A percentile compares a stretch with the other conserved stretches of the same genome.
These are phyloP conservation scores for Psittacula echo DNA, from an alignment of 2,797 vertebrate species.

Conservation along the genomic window DNA sequence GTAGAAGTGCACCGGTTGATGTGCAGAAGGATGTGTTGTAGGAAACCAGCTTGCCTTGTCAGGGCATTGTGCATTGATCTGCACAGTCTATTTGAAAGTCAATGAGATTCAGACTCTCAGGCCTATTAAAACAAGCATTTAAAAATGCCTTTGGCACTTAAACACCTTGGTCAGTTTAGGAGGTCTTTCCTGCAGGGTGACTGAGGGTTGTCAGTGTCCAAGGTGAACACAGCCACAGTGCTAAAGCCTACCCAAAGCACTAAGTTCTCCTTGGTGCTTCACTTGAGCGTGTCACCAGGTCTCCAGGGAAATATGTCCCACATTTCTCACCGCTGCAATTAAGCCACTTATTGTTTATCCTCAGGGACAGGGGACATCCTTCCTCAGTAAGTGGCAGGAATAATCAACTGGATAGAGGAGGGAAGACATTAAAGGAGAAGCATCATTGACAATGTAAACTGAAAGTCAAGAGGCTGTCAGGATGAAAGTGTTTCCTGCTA, in stretches of 20 bases:
- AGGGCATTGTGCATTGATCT: slow-evolving; percentile 50
- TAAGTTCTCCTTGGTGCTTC: background rate
- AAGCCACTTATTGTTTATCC: background rate
- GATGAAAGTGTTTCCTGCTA: background rate
- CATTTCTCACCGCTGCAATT: background rate
- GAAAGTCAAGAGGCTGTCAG: background rate
- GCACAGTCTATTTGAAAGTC: slow-evolving; percentile 19
- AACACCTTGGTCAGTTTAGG: background rate
- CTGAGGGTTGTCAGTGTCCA: background rate
- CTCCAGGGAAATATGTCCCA: background rate
- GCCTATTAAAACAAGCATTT: slow-evolving; percentile 39
- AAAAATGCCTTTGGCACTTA: slow-evolving; percentile 6
- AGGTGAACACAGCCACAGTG: background rate
- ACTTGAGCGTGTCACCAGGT: background rate
- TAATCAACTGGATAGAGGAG: background rate
- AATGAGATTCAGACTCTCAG: slow-evolving; percentile 33
- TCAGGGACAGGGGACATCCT: background rate
- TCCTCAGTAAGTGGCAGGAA: background rate
- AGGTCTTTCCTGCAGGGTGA: background rate
- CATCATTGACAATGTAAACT: background rate
- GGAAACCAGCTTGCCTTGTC: slow-evolving; percentile 17
- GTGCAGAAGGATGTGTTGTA: background rate
- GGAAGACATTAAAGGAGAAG: background rate
- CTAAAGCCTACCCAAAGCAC: background rate
- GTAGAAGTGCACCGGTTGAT: background rate